Evolutionary conservation across 1,140 invertebrate species (phyloP), one percentile per base, ranked within the genome.

Genomic region (Drosophila neocordata): DNA sequence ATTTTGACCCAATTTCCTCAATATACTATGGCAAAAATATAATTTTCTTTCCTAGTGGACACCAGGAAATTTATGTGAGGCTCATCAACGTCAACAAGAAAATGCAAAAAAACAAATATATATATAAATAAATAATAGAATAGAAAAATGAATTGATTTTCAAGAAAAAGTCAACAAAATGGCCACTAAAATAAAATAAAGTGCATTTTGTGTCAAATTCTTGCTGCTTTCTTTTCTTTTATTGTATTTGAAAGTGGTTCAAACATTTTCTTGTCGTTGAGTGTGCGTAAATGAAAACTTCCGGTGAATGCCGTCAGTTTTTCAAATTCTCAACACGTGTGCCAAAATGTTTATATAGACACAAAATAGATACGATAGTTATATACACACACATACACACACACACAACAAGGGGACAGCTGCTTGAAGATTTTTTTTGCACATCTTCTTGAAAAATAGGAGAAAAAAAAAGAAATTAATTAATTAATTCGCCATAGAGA

Each of bases 151-250:
- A 18, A 15, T 9, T 27, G 12, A 67, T 37, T 65, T 13, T 63
- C 11, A 24, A 11, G 6, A 59, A 77, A 61, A 22, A 24, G 51
- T 51, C n/a, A 65, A 64, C 51, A 60, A 79, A 73, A 73, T 35
- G 48, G 62, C 52, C 24, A 38, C 52, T 48, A 59, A 55, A 35
- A 61, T n/a, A 7, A 75, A 82, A 73, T 11, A 8, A 60, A 85
- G 60, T 82, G 69, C 76, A 82, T 82, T 82, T 77, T 65, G 52
- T 88, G 83, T 56, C 78, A 82, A 85, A 81, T 85, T 87, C 73
- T 75, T 69, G 37, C 27, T 34, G 22, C 22, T 52, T 59, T 65
- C 48, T 69, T 27, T 52, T 76, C 59, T 59, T 60, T 61, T 55
- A 56, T 24, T 53, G 53, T 24, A 75, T 48, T 48, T 20, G n/a